These are phyloP conservation scores for Lathronympha strigana DNA, from an alignment of 2,888 invertebrate species.

Conservation along the genomic window DNA sequence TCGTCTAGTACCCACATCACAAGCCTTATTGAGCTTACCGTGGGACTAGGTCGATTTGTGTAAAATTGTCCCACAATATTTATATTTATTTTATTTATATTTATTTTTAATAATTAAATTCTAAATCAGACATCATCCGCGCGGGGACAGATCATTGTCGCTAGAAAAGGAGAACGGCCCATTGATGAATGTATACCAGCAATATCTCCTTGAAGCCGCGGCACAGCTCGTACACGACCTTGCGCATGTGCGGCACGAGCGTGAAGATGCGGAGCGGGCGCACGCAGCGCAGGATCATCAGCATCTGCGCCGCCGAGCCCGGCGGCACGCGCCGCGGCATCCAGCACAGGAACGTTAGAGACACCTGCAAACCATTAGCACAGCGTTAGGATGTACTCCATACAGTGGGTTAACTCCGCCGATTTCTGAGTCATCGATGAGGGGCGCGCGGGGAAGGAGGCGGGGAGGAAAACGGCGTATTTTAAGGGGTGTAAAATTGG, in stretches of 20 bases:
- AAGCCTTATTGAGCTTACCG: no score
- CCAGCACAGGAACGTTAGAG: constrained; percentile 97
- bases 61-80: no score
- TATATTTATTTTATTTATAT: no score
- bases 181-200: constrained; percentile 84
- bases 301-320: constrained; percentile 95
- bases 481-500: no score
- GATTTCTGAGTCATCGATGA: no score
- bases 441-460: no score
- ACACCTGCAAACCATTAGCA: constrained; percentile 86
- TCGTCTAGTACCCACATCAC: no score
- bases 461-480: no score
- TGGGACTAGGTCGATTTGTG: no score
- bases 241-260: constrained; percentile 99
- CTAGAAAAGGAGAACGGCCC: not conserved
- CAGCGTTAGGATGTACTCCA: not conserved
- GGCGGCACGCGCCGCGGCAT: constrained; percentile 97
- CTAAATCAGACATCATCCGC: no score
- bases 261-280: constrained; percentile 98
- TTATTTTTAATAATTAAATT: no score
- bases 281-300: constrained; percentile 98
- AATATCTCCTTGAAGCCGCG: constrained; percentile 99
- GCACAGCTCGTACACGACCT: constrained; percentile 99
- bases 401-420: not conserved
- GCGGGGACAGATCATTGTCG: no score